These are phyloP conservation scores for Unio pictorum DNA, from an alignment of 2,888 invertebrate genomes.

Conservation along the genomic window DNA sequence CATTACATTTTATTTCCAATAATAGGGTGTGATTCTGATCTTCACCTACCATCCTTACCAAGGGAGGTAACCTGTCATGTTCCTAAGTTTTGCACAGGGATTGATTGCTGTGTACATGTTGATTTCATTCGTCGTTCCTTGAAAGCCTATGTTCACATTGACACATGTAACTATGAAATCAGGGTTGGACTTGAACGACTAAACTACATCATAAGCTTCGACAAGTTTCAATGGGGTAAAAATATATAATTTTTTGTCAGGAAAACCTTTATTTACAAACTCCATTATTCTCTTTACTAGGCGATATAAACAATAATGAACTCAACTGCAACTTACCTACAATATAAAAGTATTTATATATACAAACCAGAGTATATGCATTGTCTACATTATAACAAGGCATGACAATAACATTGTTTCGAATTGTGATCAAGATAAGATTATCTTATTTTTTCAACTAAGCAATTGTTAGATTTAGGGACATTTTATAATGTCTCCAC, in stretches of 20 bases:
- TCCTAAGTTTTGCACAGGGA: constrained; percentile 31
- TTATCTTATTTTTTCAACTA: too few relatives aligned
- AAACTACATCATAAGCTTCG: constrained; percentile 15
- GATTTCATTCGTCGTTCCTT: constrained; percentile 22
- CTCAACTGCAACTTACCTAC: too few relatives aligned
- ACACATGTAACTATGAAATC: constrained; percentile 31
- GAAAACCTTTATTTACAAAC: not conserved
- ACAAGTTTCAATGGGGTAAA: constrained; percentile 35
- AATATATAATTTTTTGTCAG: not conserved
- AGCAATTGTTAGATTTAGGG: too few relatives aligned
- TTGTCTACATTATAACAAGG: too few relatives aligned
- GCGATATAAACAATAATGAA: too few relatives aligned
- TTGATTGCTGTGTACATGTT: constrained; percentile 36
- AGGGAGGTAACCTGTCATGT: constrained; percentile 28
- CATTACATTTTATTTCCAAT: too few relatives aligned
- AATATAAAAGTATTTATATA: too few relatives aligned
- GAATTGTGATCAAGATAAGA: too few relatives aligned
- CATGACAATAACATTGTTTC: too few relatives aligned
- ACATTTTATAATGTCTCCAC: too few relatives aligned
- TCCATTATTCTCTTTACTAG: too few relatives aligned
- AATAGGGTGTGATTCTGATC: not conserved
- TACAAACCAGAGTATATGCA: too few relatives aligned
- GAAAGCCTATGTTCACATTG: constrained; percentile 24
- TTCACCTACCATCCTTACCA: constrained; percentile 19
- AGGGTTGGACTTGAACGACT: constrained; percentile 30